phyloP scores from a whole-genome alignment of 92 coral and sea anemone genomes.

The Phenganax marumi region DNA sequence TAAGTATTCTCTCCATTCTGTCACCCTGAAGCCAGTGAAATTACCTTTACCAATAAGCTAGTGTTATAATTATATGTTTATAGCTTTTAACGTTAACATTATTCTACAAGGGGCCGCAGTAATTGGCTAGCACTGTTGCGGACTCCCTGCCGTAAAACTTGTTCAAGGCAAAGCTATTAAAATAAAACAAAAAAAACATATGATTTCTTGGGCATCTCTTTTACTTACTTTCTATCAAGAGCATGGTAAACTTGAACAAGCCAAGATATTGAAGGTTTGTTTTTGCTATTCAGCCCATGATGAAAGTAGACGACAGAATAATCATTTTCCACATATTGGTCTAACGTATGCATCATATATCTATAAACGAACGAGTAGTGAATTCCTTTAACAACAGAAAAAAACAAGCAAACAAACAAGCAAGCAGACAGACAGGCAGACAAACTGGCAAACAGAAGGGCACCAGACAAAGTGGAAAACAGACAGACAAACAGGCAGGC shows the following conservation, averaged over 20 bases:
- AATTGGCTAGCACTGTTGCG: too few relatives aligned
- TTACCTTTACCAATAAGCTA: too few relatives aligned
- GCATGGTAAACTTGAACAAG: slow-evolving; percentile 83
- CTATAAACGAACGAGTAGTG: slow-evolving; percentile 29
- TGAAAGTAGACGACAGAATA: slow-evolving; percentile 96
- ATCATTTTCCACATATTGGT: slow-evolving; percentile 98
- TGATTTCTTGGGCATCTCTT: too few relatives aligned
- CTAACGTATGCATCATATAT: slow-evolving; percentile 78
- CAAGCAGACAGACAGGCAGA: neutral
- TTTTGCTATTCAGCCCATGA: slow-evolving; percentile 89
- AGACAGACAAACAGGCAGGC: neutral
- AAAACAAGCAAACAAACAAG: neutral
- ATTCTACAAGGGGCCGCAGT: too few relatives aligned
- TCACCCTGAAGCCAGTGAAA: too few relatives aligned
- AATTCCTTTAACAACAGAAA: neutral
- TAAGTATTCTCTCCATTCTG: too few relatives aligned
- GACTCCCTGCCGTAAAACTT: too few relatives aligned
- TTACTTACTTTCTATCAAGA: slow-evolving; percentile 91
- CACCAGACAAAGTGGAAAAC: neutral
- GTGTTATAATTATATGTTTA: too few relatives aligned
- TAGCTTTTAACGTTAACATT: too few relatives aligned
- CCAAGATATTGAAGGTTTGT: slow-evolving; percentile 82
- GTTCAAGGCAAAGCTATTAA: too few relatives aligned
- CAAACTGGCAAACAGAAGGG: neutral
- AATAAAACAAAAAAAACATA: too few relatives aligned